Conservation (phyloP, 1,140 invertebrate species). For the Drosophila cardini region DNA sequence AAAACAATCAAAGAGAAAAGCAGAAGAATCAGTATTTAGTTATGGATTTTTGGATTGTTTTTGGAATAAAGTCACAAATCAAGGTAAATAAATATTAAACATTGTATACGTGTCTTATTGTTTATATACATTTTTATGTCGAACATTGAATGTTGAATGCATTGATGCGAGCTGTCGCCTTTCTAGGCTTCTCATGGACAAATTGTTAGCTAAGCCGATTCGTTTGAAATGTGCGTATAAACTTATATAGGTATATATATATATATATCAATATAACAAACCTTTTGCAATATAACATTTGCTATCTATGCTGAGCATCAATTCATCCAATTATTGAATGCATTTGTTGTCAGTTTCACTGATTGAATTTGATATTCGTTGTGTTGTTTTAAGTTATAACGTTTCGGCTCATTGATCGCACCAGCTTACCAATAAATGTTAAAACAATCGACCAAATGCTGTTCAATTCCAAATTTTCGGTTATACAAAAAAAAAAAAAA, state of each 20-base stretch:
- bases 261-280: background rate
- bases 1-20: too few relatives aligned
- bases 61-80: background rate
- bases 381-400: conserved; percentile 35
- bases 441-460: conserved; percentile 26
- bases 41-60: background rate
- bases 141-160: background rate
- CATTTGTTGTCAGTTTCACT: conserved; percentile 20
- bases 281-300: conserved; percentile 4
- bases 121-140: background rate
- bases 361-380: conserved; percentile 33
- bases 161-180: background rate
- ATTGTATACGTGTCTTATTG: too few relatives aligned
- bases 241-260: too few relatives aligned
- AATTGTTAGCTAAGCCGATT: conserved; percentile 9
- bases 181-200: background rate
- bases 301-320: conserved; percentile 23
- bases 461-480: conserved; percentile 39
- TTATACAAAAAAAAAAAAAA: conserved; percentile 8
- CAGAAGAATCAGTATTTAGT: background rate
- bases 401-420: conserved; percentile 44
- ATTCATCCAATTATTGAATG: conserved; percentile 42
- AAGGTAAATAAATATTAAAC: background rate
- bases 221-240: conserved; percentile 1
- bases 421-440: conserved; percentile 48